Conservation (phyloP, 1,140 invertebrate species). For the Megalonaias nervosa region DNA sequence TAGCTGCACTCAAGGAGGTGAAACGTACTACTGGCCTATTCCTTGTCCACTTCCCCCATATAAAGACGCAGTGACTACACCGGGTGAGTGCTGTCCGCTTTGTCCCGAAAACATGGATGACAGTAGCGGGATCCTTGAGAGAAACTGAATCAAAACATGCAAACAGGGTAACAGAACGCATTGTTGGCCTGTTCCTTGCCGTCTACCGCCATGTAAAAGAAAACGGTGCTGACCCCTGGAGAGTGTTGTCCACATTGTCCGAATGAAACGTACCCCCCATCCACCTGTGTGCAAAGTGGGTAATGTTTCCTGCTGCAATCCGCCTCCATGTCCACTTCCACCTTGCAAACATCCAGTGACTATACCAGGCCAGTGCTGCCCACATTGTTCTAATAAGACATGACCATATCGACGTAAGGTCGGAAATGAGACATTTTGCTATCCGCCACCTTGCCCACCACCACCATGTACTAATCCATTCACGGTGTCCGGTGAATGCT, state of each 20-base stretch:
- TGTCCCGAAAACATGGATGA: too few relatives aligned
- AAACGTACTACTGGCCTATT: too few relatives aligned
- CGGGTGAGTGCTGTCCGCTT: too few relatives aligned
- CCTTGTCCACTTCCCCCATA: too few relatives aligned
- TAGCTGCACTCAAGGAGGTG: too few relatives aligned
- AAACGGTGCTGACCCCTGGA: not conserved
- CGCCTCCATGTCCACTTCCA: not conserved
- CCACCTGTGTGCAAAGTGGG: not conserved
- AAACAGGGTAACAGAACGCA: too few relatives aligned
- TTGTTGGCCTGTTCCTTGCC: slow-evolving; percentile 2
- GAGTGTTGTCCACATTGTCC: slow-evolving; percentile 4
- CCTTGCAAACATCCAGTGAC: not conserved
- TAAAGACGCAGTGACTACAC: too few relatives aligned
- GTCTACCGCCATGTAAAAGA: slow-evolving; percentile 2
- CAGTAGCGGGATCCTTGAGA: too few relatives aligned
- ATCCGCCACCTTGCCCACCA: slow-evolving; percentile 16
- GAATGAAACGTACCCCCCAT: not conserved
- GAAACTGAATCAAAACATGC: too few relatives aligned
- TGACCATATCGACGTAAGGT: not conserved
- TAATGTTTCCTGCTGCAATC: not conserved
- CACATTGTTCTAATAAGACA: not conserved
- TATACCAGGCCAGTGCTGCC: slow-evolving; percentile 12
- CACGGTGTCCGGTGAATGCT: not conserved
- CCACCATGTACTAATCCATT: slow-evolving; percentile 11
- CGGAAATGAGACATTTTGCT: slow-evolving; percentile 11